phyloP scores from a whole-genome alignment of 35 echinoderm and acorn worm species.

The Eucidaris tribuloides region DNA sequence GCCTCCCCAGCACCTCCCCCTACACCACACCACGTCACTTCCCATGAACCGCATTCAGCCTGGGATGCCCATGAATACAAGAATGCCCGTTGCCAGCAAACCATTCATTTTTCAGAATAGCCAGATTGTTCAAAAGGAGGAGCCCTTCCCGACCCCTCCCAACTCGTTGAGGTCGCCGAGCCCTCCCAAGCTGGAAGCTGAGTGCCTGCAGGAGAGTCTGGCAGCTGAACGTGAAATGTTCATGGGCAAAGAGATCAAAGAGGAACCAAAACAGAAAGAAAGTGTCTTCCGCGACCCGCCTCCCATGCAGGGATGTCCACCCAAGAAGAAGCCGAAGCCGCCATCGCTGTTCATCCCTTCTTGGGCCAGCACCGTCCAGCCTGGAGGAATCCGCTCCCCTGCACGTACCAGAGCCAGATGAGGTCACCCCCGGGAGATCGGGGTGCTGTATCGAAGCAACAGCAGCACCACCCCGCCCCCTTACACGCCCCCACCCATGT shows the following conservation, averaged over 20 bases:
- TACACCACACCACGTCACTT: slow-evolving; percentile 13
- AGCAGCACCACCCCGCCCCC: slow-evolving; percentile 86
- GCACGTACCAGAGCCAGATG: slow-evolving; percentile 96
- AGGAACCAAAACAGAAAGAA: neutral
- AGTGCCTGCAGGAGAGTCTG: too few species aligned
- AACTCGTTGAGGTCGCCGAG: slow-evolving; percentile 23
- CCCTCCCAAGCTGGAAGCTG: slow-evolving; percentile 70
- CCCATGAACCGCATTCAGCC: slow-evolving; percentile 23
- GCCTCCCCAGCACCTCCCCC: slow-evolving; percentile 13
- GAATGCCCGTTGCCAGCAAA: slow-evolving; percentile 10
- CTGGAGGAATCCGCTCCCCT: slow-evolving; percentile 69
- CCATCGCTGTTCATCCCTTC: slow-evolving; percentile 87
- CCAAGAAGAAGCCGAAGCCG: slow-evolving; percentile 79
- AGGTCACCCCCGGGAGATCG: slow-evolving; percentile 91
- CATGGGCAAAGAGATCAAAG: too few species aligned
- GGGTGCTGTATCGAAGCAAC: slow-evolving; percentile 31
- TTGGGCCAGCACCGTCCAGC: slow-evolving; percentile 73
- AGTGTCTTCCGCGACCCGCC: slow-evolving; percentile 73
- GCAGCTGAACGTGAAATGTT: too few species aligned
- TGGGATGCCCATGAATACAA: neutral
- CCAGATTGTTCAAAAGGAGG: slow-evolving; percentile 18
- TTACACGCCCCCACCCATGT: slow-evolving; percentile 97
- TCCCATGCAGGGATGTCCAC: slow-evolving; percentile 53
- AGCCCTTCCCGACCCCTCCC: neutral
- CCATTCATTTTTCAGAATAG: neutral